Evolutionary conservation across 2,888 invertebrate genomes (phyloP).

Genomic region (Lordiphosa fenestrarum): DNA sequence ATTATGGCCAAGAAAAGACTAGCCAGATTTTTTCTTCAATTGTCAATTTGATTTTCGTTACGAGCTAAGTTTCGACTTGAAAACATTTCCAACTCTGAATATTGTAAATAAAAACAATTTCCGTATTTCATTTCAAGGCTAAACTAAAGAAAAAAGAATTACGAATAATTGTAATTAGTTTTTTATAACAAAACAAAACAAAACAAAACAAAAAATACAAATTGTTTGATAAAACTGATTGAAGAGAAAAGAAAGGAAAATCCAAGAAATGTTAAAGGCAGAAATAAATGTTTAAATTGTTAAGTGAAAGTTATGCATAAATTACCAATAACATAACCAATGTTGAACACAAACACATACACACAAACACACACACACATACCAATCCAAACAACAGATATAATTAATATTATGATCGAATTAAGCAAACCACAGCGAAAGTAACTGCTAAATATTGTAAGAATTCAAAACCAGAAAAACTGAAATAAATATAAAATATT

Average conservation of each 20-base stretch:
- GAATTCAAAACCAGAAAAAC: slow-evolving; percentile 42
- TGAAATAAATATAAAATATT: slow-evolving; percentile 66
- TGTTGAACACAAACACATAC: slow-evolving; percentile 46
- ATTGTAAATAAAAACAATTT: slow-evolving; percentile 49
- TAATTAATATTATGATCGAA: slow-evolving; percentile 27
- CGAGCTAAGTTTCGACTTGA: slow-evolving; percentile 12
- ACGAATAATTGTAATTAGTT: slow-evolving; percentile 69
- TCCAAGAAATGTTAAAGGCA: slow-evolving; percentile 48
- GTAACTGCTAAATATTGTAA: slow-evolving; percentile 57
- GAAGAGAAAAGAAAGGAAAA: slow-evolving; percentile 23
- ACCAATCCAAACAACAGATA: slow-evolving; percentile 22
- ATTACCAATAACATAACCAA: slow-evolving; percentile 56
- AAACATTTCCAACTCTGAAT: slow-evolving; percentile 35
- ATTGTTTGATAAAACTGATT: slow-evolving; percentile 53
- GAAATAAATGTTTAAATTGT: slow-evolving; percentile 47
- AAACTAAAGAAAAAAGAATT: slow-evolving; percentile 12
- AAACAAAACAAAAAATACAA: slow-evolving; percentile 31
- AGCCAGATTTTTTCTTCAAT: slow-evolving; percentile 22
- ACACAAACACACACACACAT: slow-evolving; percentile 19
- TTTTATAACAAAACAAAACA: slow-evolving; percentile 52
- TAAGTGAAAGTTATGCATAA: slow-evolving; percentile 42
- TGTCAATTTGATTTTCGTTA: slow-evolving; percentile 32
- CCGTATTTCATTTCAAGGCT: slow-evolving; percentile 42
- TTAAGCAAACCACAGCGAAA: slow-evolving; percentile 42
- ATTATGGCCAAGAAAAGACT: slow-evolving; percentile 39